These are phyloP conservation scores for Haplochromis vanheusdeni DNA, from an alignment of 2,113 vertebrate genomes.

Conservation along the genomic window DNA sequence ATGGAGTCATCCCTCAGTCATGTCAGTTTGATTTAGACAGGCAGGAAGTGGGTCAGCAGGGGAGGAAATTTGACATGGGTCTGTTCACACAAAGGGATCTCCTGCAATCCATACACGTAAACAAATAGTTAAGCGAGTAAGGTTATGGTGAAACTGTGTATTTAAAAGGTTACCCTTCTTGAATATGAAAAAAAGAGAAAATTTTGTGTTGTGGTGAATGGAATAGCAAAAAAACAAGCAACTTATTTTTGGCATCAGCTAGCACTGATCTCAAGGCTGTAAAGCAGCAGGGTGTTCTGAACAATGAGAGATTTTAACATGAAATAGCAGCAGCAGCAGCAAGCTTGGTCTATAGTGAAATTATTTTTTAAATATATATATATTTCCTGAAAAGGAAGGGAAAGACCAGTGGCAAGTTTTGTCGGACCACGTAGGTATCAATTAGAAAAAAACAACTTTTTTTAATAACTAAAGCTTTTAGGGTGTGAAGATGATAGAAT, in stretches of 20 bases:
- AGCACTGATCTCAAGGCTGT: neutral
- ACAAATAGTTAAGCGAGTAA: conserved; percentile 3
- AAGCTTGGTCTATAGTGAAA: neutral
- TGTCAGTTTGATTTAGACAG: conserved; percentile 27
- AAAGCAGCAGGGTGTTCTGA: neutral
- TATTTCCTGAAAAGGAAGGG: neutral
- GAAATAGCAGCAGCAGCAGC: neutral
- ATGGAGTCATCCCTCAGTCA: conserved; percentile 29
- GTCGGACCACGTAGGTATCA: neutral
- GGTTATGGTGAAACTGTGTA: neutral
- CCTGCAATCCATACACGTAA: conserved; percentile 18
- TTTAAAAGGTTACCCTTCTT: neutral
- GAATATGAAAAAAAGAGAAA: neutral
- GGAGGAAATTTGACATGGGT: conserved; percentile 58
- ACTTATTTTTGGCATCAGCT: neutral
- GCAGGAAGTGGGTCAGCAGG: conserved; percentile 58
- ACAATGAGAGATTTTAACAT: neutral
- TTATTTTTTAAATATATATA: fast-evolving
- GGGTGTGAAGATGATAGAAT: neutral
- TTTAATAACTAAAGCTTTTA: neutral
- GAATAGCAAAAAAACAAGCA: neutral
- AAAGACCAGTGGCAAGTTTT: neutral
- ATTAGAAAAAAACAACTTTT: neutral
- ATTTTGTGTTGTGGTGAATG: neutral
- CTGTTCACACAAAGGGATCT: conserved; percentile 50